Evolutionary conservation across 23 tunicate species (phyloP), one percentile per base, ranked within the genome.

Genomic region (Aplidium turbinatum): DNA sequence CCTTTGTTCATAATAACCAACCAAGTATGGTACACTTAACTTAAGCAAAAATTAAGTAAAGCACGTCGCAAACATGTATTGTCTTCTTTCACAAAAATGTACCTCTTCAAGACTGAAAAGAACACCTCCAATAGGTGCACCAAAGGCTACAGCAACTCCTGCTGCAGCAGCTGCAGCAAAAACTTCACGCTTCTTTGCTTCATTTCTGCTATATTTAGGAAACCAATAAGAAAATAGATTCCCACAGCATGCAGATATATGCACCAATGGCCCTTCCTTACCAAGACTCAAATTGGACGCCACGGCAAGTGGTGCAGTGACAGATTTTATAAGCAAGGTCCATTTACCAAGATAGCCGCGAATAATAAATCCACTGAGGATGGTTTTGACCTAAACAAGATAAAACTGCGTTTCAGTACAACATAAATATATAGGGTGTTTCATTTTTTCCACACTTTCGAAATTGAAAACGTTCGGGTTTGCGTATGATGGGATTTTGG

Each of bases 101-200:
- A 95, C 96, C 83, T 95, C 99, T 75, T 95, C 99, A 33, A 95
- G 71, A 35, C 92, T 88, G 86, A 95, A 95, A 11, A 95, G 52
- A 24, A 95, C 99, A n/a, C 99, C 99, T 13, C 99, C 99, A 20
- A 95, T 75, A 0, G 99, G 99, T 53, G 82, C 99, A 1, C 98
- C 98, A 55, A 93, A 93, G 38, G 98, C 98, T 4, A 93, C 98
- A 0, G 98, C 81, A 2, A 93, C 98, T 5, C 98, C 98, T 27
- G 98, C 98, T 11, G 98, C 98, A 0, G 98, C 87, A 29, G 98
- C 98, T 3, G 98, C 98, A 0, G 98, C 85, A 19, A 93, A 76
- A 26, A 81, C 93, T 76, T 93, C 98, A n/a, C 98, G 68, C 20
- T 88, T 80, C 45, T 93, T 93, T 21, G 98, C 98, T 62, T 93